phyloP scores from a whole-genome alignment of 1,140 invertebrate genomes.

The Marisa cornuarietis region DNA sequence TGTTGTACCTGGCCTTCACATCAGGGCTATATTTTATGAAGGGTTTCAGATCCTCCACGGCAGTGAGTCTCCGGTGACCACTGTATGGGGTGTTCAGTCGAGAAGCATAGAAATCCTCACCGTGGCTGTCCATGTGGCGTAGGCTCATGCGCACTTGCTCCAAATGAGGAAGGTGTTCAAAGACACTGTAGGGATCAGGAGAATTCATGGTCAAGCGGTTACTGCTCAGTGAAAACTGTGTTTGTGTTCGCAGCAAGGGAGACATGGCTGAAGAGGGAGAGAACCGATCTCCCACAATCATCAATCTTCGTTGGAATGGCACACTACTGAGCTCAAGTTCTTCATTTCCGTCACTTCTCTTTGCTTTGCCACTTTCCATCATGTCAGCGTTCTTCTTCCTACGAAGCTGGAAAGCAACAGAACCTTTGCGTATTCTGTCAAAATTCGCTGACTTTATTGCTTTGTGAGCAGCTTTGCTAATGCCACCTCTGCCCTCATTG shows the following conservation, averaged over 20 bases:
- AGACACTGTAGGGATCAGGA: slow-evolving; percentile 48
- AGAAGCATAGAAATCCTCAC: slow-evolving; percentile 18
- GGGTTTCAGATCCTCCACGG: slow-evolving; percentile 51
- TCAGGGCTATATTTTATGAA: slow-evolving; percentile 59
- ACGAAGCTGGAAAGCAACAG: slow-evolving; percentile 48
- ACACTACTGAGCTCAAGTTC: not conserved
- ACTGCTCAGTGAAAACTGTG: slow-evolving; percentile 57
- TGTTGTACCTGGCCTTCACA: slow-evolving; percentile 33
- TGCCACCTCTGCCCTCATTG: not conserved
- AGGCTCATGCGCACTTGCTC: slow-evolving; percentile 51
- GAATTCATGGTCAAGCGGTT: slow-evolving; percentile 47
- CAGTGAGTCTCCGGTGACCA: slow-evolving; percentile 16
- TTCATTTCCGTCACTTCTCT: not conserved
- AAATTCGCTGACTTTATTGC: slow-evolving; percentile 33
- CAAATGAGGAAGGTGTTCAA: slow-evolving; percentile 47
- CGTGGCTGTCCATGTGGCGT: slow-evolving; percentile 41
- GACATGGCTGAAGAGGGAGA: slow-evolving; percentile 39
- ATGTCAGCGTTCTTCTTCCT: slow-evolving; percentile 21
- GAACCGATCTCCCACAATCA: slow-evolving; percentile 54
- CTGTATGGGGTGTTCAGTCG: slow-evolving; percentile 12
- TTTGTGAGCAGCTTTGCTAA: slow-evolving; percentile 14
- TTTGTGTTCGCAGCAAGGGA: slow-evolving; percentile 52
- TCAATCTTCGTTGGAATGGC: slow-evolving; percentile 30
- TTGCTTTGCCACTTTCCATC: not conserved
- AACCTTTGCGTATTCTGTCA: slow-evolving; percentile 56